phyloP scores from a whole-genome alignment of 1,140 invertebrate genomes.

The Odontomachus brunneus region DNA sequence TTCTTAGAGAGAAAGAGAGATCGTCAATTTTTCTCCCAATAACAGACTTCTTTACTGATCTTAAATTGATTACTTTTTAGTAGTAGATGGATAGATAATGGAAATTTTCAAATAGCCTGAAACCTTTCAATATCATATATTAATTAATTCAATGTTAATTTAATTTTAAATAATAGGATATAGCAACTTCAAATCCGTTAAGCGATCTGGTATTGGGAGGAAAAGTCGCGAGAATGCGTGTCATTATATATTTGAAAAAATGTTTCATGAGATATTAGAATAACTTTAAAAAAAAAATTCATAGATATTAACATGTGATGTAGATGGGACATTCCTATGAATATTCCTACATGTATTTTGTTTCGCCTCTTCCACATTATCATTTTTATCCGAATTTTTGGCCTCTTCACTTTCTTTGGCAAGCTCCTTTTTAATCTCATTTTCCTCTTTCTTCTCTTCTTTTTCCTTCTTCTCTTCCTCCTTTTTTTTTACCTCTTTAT shows the following conservation, averaged over 20 bases:
- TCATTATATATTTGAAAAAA: not conserved
- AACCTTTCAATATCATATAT: not conserved
- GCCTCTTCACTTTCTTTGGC: too few relatives aligned
- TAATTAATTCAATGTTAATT: not conserved
- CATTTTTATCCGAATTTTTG: too few relatives aligned
- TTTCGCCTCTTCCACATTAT: not conserved
- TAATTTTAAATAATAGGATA: not conserved
- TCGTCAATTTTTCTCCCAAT: not conserved
- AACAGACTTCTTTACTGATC: not conserved
- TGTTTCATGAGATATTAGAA: not conserved
- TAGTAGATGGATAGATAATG: not conserved
- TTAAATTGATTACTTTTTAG: not conserved
- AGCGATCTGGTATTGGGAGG: not conserved
- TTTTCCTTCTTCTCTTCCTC: too few relatives aligned
- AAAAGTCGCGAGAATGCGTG: not conserved
- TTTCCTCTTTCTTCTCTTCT: too few relatives aligned
- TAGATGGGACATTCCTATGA: too few relatives aligned
- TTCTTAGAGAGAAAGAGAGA: not conserved
- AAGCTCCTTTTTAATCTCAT: too few relatives aligned
- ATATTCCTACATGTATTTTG: not conserved
- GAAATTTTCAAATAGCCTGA: not conserved
- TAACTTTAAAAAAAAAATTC: not conserved
- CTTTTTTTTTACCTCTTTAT: not conserved
- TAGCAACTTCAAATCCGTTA: not conserved
- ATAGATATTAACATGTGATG: slow-evolving; percentile 5